phyloP scores from a whole-genome alignment of 2,113 vertebrate species.

The Raja brachyura region DNA sequence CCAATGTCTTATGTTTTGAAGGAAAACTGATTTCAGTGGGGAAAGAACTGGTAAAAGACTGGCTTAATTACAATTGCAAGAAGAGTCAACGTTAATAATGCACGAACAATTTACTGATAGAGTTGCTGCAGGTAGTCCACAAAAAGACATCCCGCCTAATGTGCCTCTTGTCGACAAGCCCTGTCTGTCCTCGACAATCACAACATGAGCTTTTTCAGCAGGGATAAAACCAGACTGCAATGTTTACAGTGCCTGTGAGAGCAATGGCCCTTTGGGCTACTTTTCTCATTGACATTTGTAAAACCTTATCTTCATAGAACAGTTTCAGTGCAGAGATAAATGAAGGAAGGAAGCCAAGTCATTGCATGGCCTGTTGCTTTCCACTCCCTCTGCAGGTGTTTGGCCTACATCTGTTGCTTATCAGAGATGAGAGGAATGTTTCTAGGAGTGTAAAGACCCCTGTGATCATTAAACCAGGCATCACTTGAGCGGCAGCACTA shows the following conservation, averaged over 20 bases:
- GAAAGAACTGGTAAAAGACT: not conserved
- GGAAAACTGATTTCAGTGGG: not conserved
- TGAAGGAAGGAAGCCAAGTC: not conserved
- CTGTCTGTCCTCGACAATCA: not conserved
- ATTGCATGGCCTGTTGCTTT: not conserved
- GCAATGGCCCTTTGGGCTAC: not conserved
- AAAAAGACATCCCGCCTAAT: not conserved
- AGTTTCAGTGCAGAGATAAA: not conserved
- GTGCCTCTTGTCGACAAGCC: not conserved
- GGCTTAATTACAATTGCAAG: not conserved
- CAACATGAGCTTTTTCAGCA: not conserved
- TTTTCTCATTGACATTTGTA: not conserved
- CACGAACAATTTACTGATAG: not conserved
- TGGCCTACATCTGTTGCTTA: not conserved
- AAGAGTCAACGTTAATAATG: not conserved
- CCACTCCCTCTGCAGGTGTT: not conserved
- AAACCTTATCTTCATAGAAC: not conserved
- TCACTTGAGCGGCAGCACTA: not conserved
- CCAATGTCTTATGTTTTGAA: no score
- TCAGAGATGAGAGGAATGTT: not conserved
- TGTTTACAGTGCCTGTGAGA: not conserved
- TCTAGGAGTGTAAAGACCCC: not conserved
- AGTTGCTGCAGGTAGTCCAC: not conserved
- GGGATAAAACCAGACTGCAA: not conserved
- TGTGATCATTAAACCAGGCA: not conserved